Base-by-base conservation (phyloP, 2,113 vertebrate genomes). In the Microtus ochrogaster region DNA sequence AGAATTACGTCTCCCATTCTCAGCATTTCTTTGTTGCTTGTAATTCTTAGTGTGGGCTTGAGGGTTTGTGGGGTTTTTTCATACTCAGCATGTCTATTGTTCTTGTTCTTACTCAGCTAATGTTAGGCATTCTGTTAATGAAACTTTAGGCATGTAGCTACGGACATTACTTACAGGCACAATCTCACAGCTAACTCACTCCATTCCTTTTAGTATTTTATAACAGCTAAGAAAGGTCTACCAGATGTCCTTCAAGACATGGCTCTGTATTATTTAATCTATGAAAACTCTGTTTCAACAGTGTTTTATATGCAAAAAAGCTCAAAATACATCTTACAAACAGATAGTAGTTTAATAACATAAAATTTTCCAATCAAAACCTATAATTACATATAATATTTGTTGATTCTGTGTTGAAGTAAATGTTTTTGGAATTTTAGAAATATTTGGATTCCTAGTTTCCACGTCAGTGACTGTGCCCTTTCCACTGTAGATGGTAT, bases 231-330 rank as follows among this genome's bases (percentile, higher is more conserved):
- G 8, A 22, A 92, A 61, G 4, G 7, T 73, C 44, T 73, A 83
- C 36, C 14, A 82, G 66, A 55, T 94, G 14, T 5, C 7, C 2
- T 77, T 16, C 17, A 26, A 58, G 3, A 85, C 49, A 13, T 26
- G 47, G 49, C 66, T 91, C 17, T 47, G 11, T 65, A 47, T 78
- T 92, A 47, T 5, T 92, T 89, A 83, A 83, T 74, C 61, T 81
- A 58, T 70, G 5, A 83, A 72, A 68, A 16, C 0, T 83, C 0
- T 83, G 3, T 94, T 19, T 52, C 74, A 33, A 74, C 83, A 28
- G 30, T 12, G 36, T 47, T 83, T 70, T 33, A 21, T 16, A 21
- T 3, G 41, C 5, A 79, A 28, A 90, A 83, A 11, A 94, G 9
- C 17, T 68, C 14, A 78, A 36, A 66, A 39, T 61, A 88, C 44